Base-by-base conservation (phyloP, 2,113 vertebrate genomes). In the Hemichromis elongatus region DNA sequence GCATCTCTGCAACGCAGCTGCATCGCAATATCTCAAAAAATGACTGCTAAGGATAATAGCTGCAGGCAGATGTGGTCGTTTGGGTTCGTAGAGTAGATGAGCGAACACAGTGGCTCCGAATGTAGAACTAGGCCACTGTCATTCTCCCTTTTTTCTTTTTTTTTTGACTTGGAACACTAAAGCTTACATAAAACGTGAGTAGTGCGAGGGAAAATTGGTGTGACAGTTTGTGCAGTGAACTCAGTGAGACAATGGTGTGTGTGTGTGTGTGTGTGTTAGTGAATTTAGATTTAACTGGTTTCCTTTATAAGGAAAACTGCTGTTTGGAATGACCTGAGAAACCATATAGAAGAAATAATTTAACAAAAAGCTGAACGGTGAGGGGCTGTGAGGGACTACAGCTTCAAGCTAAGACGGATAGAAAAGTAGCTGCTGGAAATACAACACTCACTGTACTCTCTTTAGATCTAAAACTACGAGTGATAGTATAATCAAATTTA, bases 311-410 rank as follows among this genome's bases (percentile, higher is more conserved):
- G 45, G 59, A 68, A 88, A 88, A 80, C 42, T 52, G 81, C 82
- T 84, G 75, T 90, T 92, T 57, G 88, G 85, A 91, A 90, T 90
- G 92, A 93, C 89, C 86, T 90, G 91, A 93, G 90, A 92, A 92
- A 93, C 85, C 81, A 91, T 86, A 53, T 16, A 28, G 63, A 88
- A 83, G 79, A 13, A 63, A 9, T 79, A 81, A 85, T 50, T 87
- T 30, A 78, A 54, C 84, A 88, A 77, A 52, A 54, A 92, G 52
- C 85, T 79, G 16, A 82, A 88, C 9, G 12, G 80, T 52, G 59
- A 57, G 68, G 56, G 83, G 16, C 84, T 84, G 85, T 80, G 57
- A 83, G 63, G 54, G 59, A 78, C 53, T 56, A 81, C 26, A 75
- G 57, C 26, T 56, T 42, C 52, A 78, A 56, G 80, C 84, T 81